phyloP scores from a whole-genome alignment of 1,140 invertebrate genomes.

The Papilio helenus region DNA sequence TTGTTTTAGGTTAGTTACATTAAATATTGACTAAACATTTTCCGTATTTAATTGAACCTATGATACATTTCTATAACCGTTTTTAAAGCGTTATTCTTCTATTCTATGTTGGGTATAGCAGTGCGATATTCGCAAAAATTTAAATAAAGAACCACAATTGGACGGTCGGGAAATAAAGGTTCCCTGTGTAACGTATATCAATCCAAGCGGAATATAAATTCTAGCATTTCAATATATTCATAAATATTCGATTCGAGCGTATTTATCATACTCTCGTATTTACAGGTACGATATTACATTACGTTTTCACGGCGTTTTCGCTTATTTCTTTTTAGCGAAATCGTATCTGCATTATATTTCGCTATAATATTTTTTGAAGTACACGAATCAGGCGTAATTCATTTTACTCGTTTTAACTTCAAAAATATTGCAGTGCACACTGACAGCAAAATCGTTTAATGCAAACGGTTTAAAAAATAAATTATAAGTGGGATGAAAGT shows the following conservation, averaged over 20 bases:
- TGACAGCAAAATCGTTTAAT: not conserved
- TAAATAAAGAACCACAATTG: conserved; percentile 15
- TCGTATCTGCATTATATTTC: not conserved
- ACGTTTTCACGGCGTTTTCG: not conserved
- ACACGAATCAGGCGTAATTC: not conserved
- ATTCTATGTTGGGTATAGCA: not conserved
- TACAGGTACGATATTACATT: conserved; percentile 11
- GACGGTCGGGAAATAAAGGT: conserved; percentile 12
- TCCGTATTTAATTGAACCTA: no score
- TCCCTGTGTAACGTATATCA: conserved; percentile 2
- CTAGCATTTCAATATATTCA: conserved; percentile 28
- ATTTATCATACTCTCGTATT: conserved; percentile 18
- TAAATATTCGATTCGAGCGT: conserved; percentile 29
- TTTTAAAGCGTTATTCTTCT: not conserved
- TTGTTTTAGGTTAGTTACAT: no score
- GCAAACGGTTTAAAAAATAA: not conserved
- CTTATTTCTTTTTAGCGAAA: conserved; percentile 22
- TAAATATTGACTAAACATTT: no score
- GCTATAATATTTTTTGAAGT: not conserved
- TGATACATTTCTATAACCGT: not conserved
- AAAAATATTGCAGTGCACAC: not conserved
- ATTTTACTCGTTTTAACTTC: conserved; percentile 8
- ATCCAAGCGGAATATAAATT: conserved; percentile 31
- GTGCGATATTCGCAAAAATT: not conserved
- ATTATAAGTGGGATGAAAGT: not conserved